These are phyloP conservation scores for Ptilonorhynchus violaceus DNA, from an alignment of 2,113 vertebrate species.

Conservation along the genomic window DNA sequence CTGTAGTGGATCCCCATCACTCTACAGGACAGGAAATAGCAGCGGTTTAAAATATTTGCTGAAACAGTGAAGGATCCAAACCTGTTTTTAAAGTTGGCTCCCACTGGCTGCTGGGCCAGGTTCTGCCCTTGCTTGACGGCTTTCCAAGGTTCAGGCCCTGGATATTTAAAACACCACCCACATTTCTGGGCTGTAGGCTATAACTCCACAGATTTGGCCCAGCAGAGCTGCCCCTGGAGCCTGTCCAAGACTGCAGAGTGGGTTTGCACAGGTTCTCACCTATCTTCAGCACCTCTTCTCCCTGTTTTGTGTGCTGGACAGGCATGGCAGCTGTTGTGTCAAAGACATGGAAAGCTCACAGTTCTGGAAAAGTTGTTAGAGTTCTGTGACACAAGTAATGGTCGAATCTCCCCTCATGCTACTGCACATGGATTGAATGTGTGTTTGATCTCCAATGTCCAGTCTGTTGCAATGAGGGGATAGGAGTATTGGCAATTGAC, in stretches of 20 bases:
- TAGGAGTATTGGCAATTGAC: fast-evolving
- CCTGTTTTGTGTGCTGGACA: not conserved
- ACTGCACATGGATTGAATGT: not conserved
- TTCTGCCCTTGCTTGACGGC: not conserved
- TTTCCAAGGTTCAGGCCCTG: not conserved
- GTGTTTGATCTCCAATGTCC: not conserved
- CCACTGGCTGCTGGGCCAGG: not conserved
- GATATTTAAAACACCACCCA: not conserved
- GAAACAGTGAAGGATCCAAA: not conserved
- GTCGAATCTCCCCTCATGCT: not conserved
- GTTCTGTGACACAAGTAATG: not conserved
- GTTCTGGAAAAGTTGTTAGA: not conserved
- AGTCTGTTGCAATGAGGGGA: not conserved
- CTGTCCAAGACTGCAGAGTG: not conserved
- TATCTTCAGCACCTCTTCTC: not conserved
- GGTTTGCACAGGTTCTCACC: not conserved
- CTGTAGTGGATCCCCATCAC: not conserved
- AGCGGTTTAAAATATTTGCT: not conserved
- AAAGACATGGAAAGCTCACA: not conserved
- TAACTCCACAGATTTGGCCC: not conserved
- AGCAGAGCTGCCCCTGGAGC: not conserved
- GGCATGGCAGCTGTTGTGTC: not conserved
- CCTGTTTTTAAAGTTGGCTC: not conserved
- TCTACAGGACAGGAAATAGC: not conserved
- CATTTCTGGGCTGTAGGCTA: not conserved